phyloP scores from a whole-genome alignment of 2,797 vertebrate genomes.

The Paedocypris micromegethes region DNA sequence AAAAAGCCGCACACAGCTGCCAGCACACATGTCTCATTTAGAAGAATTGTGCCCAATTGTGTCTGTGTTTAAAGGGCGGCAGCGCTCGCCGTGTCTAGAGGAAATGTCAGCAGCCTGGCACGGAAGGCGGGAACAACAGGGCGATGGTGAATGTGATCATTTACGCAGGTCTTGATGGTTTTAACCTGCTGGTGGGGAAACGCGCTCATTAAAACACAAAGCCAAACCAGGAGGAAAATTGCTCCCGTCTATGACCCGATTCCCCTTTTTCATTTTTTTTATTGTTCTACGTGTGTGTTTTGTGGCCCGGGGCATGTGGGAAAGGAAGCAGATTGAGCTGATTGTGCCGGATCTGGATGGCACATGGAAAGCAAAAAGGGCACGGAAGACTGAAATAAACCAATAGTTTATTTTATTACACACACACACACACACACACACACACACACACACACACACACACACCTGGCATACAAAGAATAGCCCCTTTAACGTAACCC shows the following conservation, averaged over 20 bases:
- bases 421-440: too few relatives aligned
- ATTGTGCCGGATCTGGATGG: conserved; percentile 40
- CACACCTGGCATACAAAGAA: too few relatives aligned
- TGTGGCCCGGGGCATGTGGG: conserved; percentile 16
- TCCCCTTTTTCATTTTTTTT: conserved; percentile 24
- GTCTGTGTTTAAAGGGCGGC: conserved; percentile 12
- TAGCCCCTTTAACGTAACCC: too few relatives aligned
- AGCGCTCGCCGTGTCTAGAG: conserved; percentile 11
- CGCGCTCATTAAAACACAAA: conserved; percentile 40
- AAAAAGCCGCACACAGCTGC: conserved; percentile 29
- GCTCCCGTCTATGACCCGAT: conserved; percentile 38
- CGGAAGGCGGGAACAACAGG: conserved; percentile 21
- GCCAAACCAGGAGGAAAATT: conserved; percentile 34
- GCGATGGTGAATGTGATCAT: conserved; percentile 38
- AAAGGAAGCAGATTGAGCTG: conserved; percentile 38
- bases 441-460: too few relatives aligned
- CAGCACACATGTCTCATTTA: conserved; percentile 33
- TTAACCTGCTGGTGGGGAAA: conserved; percentile 48
- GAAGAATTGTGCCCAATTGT: conserved; percentile 20
- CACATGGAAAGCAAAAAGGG: conserved; percentile 47
- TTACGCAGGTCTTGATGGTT: conserved; percentile 46
- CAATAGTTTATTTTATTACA: too few relatives aligned
- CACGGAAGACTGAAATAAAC: not conserved
- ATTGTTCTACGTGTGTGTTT: conserved; percentile 41
- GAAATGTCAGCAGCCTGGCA: conserved; percentile 41